These are phyloP conservation scores for Tipula unca DNA, from an alignment of 2,888 invertebrate species.

Conservation along the genomic window DNA sequence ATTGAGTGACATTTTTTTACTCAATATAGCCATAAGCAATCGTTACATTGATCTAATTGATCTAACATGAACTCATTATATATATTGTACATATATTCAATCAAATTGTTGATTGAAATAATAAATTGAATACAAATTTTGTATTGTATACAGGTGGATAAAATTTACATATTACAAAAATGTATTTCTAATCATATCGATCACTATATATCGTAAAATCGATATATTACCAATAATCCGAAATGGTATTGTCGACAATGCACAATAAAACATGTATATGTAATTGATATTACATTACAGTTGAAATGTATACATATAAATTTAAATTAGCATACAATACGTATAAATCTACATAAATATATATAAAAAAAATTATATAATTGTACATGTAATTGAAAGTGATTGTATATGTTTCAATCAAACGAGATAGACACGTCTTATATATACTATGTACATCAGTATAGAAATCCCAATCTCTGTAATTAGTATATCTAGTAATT, in stretches of 20 bases:
- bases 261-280: not conserved
- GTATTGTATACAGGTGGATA: not conserved
- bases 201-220: not conserved
- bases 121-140: not conserved
- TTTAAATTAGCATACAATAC: not conserved
- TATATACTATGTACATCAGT: not conserved
- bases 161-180: not conserved
- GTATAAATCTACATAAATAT: not conserved
- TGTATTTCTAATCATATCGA: not conserved
- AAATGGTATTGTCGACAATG: not conserved
- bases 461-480: not conserved
- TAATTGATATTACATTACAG: not conserved
- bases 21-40: too few relatives aligned
- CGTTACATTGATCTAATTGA: not conserved
- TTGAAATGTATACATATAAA: not conserved
- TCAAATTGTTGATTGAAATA: not conserved
- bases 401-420: not conserved
- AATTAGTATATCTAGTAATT: not conserved
- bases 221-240: not conserved
- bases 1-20: too few relatives aligned
- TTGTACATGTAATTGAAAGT: not conserved
- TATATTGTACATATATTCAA: too few relatives aligned
- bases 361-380: too few relatives aligned
- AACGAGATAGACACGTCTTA: not conserved
- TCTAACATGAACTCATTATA: not conserved